Conservation (phyloP, 2,888 invertebrate genomes). For the Xestia ashworthii region DNA sequence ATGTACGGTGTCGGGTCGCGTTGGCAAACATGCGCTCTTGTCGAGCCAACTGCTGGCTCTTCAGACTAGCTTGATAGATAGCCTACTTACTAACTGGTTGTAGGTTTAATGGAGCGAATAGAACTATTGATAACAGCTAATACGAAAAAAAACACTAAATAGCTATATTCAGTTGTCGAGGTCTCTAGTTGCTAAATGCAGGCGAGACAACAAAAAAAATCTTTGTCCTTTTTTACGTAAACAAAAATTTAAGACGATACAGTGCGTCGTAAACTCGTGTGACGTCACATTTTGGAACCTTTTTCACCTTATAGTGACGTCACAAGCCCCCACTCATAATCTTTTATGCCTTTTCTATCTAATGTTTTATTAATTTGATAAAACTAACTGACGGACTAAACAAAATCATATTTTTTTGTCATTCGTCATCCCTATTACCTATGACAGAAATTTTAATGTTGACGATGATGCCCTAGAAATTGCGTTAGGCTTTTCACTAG, state of each 20-base stretch:
- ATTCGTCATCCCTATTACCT: no score
- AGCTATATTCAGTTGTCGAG: background rate
- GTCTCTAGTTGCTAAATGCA: background rate
- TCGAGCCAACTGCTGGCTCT: constrained; percentile 52
- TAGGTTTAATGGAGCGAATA: constrained; percentile 25
- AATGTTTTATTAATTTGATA: no score
- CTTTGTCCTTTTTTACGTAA: no score
- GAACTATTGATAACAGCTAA: constrained; percentile 20
- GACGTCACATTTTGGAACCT: no score
- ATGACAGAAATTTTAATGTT: background rate
- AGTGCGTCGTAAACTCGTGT: no score
- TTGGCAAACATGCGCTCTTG: constrained; percentile 32
- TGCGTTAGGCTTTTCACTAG: background rate
- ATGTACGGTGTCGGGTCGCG: constrained; percentile 28
- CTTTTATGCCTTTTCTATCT: no score
- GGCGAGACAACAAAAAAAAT: no score
- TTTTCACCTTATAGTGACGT: no score
- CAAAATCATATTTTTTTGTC: no score
- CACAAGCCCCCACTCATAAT: no score
- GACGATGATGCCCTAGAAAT: background rate
- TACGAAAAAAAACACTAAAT: background rate
- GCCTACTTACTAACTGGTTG: constrained; percentile 58
- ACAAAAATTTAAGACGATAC: no score
- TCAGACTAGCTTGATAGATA: constrained; percentile 32
- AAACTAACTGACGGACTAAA: no score